A percentile compares a stretch with the other conserved stretches of the same genome.
Evolutionary conservation across 1,140 invertebrate genomes (phyloP).

Genomic region (Drosophila leontia): DNA sequence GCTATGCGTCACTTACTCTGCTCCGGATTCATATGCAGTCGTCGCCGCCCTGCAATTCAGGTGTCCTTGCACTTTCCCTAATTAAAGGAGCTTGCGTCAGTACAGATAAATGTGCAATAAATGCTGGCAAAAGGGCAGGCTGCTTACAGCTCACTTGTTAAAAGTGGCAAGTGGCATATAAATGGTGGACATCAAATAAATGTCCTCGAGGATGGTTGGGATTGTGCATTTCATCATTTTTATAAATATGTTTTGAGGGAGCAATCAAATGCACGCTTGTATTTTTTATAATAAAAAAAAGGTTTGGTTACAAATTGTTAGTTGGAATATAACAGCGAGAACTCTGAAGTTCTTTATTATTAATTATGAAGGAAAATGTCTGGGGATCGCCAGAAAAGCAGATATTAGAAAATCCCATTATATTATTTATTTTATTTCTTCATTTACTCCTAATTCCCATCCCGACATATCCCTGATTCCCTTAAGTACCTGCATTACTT

Average conservation of each 20-base stretch:
- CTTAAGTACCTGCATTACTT: background rate
- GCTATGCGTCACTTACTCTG: constrained; percentile 36
- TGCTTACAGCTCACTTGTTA: background rate
- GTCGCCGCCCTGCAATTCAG: constrained; percentile 5
- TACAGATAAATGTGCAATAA: constrained; percentile 20
- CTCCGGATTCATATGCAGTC: constrained; percentile 24
- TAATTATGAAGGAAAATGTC: background rate
- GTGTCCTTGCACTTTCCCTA: constrained; percentile 45
- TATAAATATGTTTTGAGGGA: background rate
- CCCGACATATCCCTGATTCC: background rate
- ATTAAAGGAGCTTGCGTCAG: constrained; percentile 47
- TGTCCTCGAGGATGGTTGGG: background rate
- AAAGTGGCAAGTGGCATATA: background rate
- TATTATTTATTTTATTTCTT: background rate
- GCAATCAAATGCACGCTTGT: background rate
- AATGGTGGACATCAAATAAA: background rate
- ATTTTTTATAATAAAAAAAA: background rate
- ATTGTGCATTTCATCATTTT: background rate
- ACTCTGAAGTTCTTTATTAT: background rate
- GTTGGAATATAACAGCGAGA: background rate
- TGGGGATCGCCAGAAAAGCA: too few species aligned
- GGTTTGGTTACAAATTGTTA: background rate
- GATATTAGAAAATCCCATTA: background rate
- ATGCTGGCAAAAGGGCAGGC: constrained; percentile 16
- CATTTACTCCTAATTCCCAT: background rate